A percentile compares a stretch with the other conserved stretches of the same genome.
Conservation (phyloP, 1,140 invertebrate genomes). For the Gonatopus flavifemur region DNA sequence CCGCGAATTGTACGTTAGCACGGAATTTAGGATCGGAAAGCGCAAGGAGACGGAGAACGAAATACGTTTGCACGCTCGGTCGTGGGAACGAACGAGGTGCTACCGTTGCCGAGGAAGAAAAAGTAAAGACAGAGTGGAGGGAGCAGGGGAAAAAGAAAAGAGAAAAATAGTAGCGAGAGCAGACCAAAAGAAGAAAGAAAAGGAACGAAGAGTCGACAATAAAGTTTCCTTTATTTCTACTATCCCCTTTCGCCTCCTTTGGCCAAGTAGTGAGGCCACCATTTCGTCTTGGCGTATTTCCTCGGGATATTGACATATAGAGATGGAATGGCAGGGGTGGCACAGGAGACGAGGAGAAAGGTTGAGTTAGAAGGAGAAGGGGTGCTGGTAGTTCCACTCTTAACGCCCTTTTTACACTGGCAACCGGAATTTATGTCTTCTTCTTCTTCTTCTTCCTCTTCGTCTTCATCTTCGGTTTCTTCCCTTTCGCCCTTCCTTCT, state of each 20-base stretch:
- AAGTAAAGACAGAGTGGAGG: too few species aligned
- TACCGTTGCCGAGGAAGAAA: too few species aligned
- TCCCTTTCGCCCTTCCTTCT: not conserved
- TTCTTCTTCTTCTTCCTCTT: slow-evolving; percentile 12
- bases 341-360: too few species aligned
- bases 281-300: too few species aligned
- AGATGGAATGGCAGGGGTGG: too few species aligned
- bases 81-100: too few species aligned
- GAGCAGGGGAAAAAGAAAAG: not conserved
- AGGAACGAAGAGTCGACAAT: slow-evolving; percentile 32
- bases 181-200: too few species aligned
- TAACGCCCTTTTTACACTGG: slow-evolving; percentile 39
- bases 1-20: too few species aligned
- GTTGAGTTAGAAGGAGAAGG: too few species aligned
- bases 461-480: not conserved
- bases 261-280: slow-evolving; percentile 40
- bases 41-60: slow-evolving; percentile 13
- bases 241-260: too few species aligned
- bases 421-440: slow-evolving; percentile 40
- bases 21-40: slow-evolving; percentile 8
- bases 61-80: slow-evolving; percentile 32
- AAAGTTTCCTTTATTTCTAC: slow-evolving; percentile 52
- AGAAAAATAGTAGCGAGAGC: not conserved
- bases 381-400: slow-evolving; percentile 31
- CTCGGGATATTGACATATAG: slow-evolving; percentile 48